These are phyloP conservation scores for Drosophila peninsularis DNA, from an alignment of 2,888 invertebrate species.

Conservation along the genomic window DNA sequence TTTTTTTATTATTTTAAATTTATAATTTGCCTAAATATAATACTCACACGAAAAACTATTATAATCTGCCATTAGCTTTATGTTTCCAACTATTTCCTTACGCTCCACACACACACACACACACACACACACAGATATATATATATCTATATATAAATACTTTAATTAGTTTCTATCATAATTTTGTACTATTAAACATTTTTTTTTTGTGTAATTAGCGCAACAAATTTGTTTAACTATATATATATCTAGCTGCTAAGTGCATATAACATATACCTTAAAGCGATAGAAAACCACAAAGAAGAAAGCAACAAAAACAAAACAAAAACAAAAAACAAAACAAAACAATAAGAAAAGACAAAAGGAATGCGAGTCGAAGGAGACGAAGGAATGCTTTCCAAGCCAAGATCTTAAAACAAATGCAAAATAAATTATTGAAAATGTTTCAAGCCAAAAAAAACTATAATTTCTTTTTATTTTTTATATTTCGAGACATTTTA, in stretches of 20 bases:
- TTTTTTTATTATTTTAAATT: constrained; percentile 15
- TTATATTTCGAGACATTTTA: neutral
- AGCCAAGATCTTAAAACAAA: constrained; percentile 36
- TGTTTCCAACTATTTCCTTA: constrained; percentile 26
- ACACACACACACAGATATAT: neutral
- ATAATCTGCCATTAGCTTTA: constrained; percentile 51
- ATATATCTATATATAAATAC: neutral
- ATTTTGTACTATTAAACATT: constrained; percentile 10
- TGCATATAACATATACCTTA: neutral
- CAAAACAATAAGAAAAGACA: constrained; percentile 1
- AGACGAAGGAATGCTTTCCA: constrained; percentile 15
- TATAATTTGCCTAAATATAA: constrained; percentile 29
- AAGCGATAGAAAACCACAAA: constrained; percentile 5
- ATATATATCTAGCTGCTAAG: constrained; percentile 34
- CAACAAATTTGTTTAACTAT: constrained; percentile 54
- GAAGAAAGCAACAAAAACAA: neutral
- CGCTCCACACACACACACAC: neutral
- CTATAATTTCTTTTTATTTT: constrained; percentile 38
- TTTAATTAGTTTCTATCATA: constrained; percentile 15
- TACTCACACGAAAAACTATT: constrained; percentile 36
- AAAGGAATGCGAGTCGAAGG: constrained; percentile 10
- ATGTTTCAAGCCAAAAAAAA: constrained; percentile 67
- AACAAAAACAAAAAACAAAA: neutral
- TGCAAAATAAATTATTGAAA: constrained; percentile 69
- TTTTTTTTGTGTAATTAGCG: constrained; percentile 51